These are phyloP conservation scores for Spilosoma lubricipeda DNA, from an alignment of 2,888 invertebrate species.

Conservation along the genomic window DNA sequence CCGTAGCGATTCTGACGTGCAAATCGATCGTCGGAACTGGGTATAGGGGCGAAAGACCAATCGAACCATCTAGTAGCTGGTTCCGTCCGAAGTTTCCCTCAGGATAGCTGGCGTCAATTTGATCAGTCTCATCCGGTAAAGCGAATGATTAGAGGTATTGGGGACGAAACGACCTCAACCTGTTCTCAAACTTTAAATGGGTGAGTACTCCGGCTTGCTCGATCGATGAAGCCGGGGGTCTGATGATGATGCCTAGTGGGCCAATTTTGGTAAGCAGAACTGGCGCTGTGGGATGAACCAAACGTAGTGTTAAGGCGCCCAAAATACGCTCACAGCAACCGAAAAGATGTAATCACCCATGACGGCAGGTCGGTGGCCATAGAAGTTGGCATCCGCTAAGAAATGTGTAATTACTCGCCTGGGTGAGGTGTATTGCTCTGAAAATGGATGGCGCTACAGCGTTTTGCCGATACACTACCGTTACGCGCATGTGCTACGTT, in stretches of 20 bases:
- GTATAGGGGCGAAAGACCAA: slow-evolving; percentile 83
- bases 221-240: slow-evolving; percentile 82
- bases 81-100: slow-evolving; percentile 92
- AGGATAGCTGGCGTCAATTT: slow-evolving; percentile 88
- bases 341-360: slow-evolving; percentile 73
- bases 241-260: slow-evolving; percentile 89
- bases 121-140: slow-evolving; percentile 89
- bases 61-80: slow-evolving; percentile 93
- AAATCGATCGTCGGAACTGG: slow-evolving; percentile 5
- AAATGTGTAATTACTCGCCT: slow-evolving; percentile 86
- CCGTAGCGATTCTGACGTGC: slow-evolving; percentile 89
- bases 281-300: slow-evolving; percentile 1
- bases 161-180: slow-evolving; percentile 90
- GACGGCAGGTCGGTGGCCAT: slow-evolving; percentile 38
- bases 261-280: slow-evolving; percentile 87
- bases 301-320: slow-evolving; percentile 72
- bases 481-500: slow-evolving; percentile 68
- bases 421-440: slow-evolving; percentile 73
- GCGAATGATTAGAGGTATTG: slow-evolving; percentile 91
- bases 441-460: slow-evolving; percentile 88
- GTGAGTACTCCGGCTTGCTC: slow-evolving; percentile 89
- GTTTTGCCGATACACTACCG: slow-evolving; percentile 76
- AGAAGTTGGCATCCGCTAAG: slow-evolving; percentile 45
- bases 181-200: slow-evolving; percentile 93
- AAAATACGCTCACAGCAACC: slow-evolving; percentile 81